Evolutionary conservation across 2,113 vertebrate genomes (phyloP).

Genomic region (Bufo bufo): DNA sequence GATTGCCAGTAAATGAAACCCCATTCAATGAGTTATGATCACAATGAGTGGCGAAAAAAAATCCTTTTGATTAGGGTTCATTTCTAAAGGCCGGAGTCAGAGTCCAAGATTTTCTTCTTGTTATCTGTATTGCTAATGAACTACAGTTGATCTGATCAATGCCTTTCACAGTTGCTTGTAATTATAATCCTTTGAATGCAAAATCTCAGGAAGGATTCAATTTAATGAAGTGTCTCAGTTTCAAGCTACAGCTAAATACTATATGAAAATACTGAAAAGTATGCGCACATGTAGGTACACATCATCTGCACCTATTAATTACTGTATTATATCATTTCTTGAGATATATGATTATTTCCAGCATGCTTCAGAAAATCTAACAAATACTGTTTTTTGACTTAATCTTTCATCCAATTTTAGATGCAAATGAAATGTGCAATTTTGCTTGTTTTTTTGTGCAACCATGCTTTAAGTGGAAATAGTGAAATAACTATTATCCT

Average conservation of each 20-base stretch:
- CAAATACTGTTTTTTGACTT: neutral
- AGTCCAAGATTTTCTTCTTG: slow-evolving; percentile 62
- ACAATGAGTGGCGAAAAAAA: slow-evolving; percentile 53
- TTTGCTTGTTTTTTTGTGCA: neutral
- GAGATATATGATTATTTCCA: neutral
- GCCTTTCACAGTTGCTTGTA: slow-evolving; percentile 67
- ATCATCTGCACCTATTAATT: neutral
- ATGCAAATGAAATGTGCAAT: neutral
- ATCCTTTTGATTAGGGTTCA: slow-evolving; percentile 68
- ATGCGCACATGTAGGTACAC: neutral
- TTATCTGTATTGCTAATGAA: slow-evolving; percentile 68
- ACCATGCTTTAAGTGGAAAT: neutral
- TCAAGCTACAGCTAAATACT: slow-evolving; percentile 63
- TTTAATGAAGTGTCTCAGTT: slow-evolving; percentile 66
- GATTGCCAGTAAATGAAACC: slow-evolving; percentile 59
- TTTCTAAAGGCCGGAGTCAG: slow-evolving; percentile 54
- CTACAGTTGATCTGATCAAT: slow-evolving; percentile 68
- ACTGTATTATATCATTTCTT: neutral
- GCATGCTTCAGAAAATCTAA: neutral
- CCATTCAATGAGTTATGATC: slow-evolving; percentile 64
- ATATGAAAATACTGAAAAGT: neutral
- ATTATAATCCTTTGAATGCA: slow-evolving; percentile 65
- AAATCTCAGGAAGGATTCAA: slow-evolving; percentile 61
- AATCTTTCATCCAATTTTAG: neutral
- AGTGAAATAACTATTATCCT: neutral